Conservation (phyloP, 2,888 invertebrate genomes). For the Drosophila stalkeri region DNA sequence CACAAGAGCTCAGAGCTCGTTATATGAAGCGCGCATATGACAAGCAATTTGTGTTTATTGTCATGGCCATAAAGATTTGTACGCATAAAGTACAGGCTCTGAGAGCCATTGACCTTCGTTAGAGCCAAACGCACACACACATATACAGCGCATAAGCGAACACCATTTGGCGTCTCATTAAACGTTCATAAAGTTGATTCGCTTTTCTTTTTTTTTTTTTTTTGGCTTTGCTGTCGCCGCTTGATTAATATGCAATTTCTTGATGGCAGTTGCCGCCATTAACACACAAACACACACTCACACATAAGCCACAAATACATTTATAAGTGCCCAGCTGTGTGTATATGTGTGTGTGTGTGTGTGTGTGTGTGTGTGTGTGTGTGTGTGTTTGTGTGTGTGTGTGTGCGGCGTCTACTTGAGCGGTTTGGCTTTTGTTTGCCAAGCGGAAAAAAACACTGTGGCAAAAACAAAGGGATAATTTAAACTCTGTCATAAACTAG, state of each 20-base stretch:
- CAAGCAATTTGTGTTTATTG: conserved; percentile 79
- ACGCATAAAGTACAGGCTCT: conserved; percentile 39
- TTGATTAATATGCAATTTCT: conserved; percentile 79
- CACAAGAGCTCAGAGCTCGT: conserved; percentile 57
- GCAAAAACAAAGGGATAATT: conserved; percentile 78
- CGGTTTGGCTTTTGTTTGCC: conserved; percentile 65
- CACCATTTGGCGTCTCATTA: conserved; percentile 69
- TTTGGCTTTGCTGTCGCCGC: conserved; percentile 47
- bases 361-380: conserved; percentile 22
- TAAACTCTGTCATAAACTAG: conserved; percentile 79
- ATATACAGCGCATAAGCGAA: conserved; percentile 22
- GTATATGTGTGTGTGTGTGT: conserved; percentile 11
- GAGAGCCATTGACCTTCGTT: conserved; percentile 65
- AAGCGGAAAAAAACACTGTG: conserved; percentile 69
- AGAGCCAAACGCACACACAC: conserved; percentile 29
- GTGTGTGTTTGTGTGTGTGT: conserved; percentile 20
- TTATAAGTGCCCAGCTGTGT: conserved; percentile 37
- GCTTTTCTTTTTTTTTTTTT: conserved; percentile 16
- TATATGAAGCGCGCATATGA: conserved; percentile 74
- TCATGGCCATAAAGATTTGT: conserved; percentile 73
- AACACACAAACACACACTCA: conserved; percentile 59
- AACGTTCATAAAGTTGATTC: conserved; percentile 63
- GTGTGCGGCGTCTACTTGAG: conserved; percentile 47
- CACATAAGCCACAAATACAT: conserved; percentile 54
- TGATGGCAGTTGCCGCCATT: conserved; percentile 69